Evolutionary conservation across 2,888 invertebrate species (phyloP).

Genomic region (Cephalotes varians): DNA sequence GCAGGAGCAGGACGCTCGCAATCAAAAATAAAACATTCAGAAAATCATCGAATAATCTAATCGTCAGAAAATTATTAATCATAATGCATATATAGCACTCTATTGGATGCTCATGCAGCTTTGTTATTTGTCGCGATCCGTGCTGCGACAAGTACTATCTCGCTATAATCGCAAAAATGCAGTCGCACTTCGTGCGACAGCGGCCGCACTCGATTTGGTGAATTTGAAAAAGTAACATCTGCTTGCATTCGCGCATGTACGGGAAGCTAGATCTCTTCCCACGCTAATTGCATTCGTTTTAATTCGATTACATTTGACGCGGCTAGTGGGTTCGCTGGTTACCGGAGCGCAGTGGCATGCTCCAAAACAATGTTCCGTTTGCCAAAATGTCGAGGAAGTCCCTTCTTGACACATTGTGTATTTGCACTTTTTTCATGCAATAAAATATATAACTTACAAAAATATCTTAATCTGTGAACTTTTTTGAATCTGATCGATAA

Average conservation of each 20-base stretch:
- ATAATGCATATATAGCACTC: neutral
- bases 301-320: constrained; percentile 60
- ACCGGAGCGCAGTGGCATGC: neutral
- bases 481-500: neutral
- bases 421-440: neutral
- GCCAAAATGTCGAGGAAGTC: neutral
- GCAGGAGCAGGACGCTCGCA: neutral
- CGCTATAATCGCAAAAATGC: neutral
- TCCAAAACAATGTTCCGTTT: neutral
- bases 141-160: neutral
- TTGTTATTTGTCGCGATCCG: constrained; percentile 2
- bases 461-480: neutral
- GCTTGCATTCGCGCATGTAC: neutral
- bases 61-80: neutral
- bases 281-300: constrained; percentile 62
- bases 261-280: constrained; percentile 1
- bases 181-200: neutral
- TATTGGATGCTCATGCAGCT: constrained; percentile 37
- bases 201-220: constrained; percentile 17
- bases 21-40: neutral
- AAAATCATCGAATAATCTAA: neutral
- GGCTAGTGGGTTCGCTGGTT: constrained; percentile 56
- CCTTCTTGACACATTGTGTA: neutral
- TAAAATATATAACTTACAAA: neutral
- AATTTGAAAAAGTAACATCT: constrained; percentile 23